Evolutionary conservation across 1,140 invertebrate species (phyloP).

Genomic region (Grapholita molesta): DNA sequence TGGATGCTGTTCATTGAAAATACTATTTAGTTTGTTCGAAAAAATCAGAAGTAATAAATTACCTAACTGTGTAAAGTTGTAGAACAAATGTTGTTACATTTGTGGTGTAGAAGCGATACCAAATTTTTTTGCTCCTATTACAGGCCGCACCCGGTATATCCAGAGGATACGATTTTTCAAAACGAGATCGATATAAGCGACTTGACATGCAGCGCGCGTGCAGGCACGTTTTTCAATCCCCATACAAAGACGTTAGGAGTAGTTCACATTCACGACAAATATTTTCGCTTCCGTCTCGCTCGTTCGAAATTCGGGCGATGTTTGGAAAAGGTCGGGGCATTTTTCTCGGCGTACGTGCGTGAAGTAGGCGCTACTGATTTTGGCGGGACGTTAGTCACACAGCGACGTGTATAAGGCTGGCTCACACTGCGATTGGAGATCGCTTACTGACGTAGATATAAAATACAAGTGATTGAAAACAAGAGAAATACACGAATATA

Average conservation of each 20-base stretch:
- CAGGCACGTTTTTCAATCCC: background rate
- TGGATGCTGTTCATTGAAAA: too few species aligned
- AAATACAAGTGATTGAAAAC: too few species aligned
- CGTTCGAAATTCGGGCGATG: background rate
- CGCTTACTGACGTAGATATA: too few species aligned
- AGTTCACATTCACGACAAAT: background rate
- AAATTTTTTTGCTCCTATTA: too few species aligned
- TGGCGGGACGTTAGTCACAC: slow-evolving; percentile 19
- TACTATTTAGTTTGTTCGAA: too few species aligned
- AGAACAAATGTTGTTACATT: too few species aligned
- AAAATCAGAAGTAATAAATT: too few species aligned
- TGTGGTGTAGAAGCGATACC: too few species aligned
- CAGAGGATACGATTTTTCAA: background rate
- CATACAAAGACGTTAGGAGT: background rate
- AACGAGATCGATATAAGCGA: background rate
- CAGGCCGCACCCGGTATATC: too few species aligned
- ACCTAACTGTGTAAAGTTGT: too few species aligned
- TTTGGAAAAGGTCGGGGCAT: slow-evolving; percentile 23
- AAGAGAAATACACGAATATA: too few species aligned
- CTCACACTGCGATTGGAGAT: background rate
- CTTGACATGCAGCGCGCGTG: background rate
- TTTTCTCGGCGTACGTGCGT: slow-evolving; percentile 31
- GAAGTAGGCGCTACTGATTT: slow-evolving; percentile 19
- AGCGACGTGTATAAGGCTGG: background rate
- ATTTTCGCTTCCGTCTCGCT: background rate